A percentile compares a stretch with the other conserved stretches of the same genome.
These are phyloP conservation scores for Capreolus pygargus DNA, from an alignment of 2,113 vertebrate genomes.

Conservation along the genomic window DNA sequence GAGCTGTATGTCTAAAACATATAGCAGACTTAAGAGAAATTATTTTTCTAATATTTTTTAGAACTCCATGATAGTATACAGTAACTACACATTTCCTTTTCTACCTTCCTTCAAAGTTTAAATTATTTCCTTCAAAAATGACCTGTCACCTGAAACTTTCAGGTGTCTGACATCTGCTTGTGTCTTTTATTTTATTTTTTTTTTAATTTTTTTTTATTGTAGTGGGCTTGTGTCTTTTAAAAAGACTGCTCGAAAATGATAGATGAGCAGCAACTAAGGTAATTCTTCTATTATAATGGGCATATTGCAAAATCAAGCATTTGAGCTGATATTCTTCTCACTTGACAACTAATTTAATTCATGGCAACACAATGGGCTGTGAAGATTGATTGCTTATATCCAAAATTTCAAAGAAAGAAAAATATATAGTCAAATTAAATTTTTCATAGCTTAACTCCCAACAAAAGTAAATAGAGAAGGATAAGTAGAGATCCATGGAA, in stretches of 20 bases:
- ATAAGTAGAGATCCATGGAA: background rate
- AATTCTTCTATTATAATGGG: constrained; percentile 9
- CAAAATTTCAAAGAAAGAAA: background rate
- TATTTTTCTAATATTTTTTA: background rate
- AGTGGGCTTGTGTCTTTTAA: constrained; percentile 27
- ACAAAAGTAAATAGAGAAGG: background rate
- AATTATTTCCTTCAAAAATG: constrained; percentile 46
- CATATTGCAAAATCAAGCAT: background rate
- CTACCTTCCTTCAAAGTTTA: background rate
- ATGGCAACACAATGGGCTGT: background rate
- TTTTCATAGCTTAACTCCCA: background rate
- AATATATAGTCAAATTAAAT: background rate
- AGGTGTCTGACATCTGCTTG: constrained; percentile 8
- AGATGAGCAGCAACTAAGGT: background rate
- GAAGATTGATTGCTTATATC: constrained; percentile 8
- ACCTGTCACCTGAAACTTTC: background rate
- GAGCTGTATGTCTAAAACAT: background rate
- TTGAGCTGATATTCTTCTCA: background rate
- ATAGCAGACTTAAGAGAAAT: background rate
- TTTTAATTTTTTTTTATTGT: no score
- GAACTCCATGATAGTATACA: background rate
- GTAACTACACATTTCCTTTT: background rate
- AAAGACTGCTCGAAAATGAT: constrained; percentile 40
- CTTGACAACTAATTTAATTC: constrained; percentile 39
- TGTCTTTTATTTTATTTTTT: background rate